Evolutionary conservation across 2,113 vertebrate genomes (phyloP), one percentile per base, ranked within the genome.

Genomic region (Lates calcarifer): DNA sequence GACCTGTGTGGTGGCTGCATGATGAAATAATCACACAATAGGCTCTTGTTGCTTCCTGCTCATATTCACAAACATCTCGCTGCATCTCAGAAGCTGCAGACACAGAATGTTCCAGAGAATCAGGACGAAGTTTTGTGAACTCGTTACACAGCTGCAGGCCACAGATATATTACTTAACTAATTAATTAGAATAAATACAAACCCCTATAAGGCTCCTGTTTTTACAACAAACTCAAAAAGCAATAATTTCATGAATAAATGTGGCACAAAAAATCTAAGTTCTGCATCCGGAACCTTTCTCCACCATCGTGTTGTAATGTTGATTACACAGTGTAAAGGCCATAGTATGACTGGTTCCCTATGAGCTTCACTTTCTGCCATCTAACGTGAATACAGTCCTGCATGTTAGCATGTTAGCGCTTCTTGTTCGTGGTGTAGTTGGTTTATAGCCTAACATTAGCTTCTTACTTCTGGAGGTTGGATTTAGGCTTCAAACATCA

Each of bases 11-110:
- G 71, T 26, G 53, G 53, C 86, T 74, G 81, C 72, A 87, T 88
- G 90, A 90, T 87, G 73, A 80, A 65, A 67, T 85, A 65, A 67
- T 85, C 79, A 67, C 83, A 93, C 90, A 95, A 93, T 89, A 67
- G 89, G 66, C 78, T 87, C 70, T 90, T 93, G 92, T 93, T 90
- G 77, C 70, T 69, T 79, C 74, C 81, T 89, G 77, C 20, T 67
- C 51, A 67, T 81, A 49, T 81, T 69, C 77, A 62, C 68, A 63
- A 81, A 73, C 71, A 47, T 89, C 64, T 79, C 47, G 1, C 53
- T 45, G 67, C 49, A 3, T 65, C 57, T 82, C 71, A 73, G 63
- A 71, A 70, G 56, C 64, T 24, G 26, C 55, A 33, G 41, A 68
- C 39, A 9, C 49, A 39, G 29, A 81, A 70, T n/a, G 29, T 78